A percentile compares a stretch with the other conserved stretches of the same genome.
These are phyloP conservation scores for Corythucha ciliata DNA, from an alignment of 2,888 invertebrate genomes.

Conservation along the genomic window DNA sequence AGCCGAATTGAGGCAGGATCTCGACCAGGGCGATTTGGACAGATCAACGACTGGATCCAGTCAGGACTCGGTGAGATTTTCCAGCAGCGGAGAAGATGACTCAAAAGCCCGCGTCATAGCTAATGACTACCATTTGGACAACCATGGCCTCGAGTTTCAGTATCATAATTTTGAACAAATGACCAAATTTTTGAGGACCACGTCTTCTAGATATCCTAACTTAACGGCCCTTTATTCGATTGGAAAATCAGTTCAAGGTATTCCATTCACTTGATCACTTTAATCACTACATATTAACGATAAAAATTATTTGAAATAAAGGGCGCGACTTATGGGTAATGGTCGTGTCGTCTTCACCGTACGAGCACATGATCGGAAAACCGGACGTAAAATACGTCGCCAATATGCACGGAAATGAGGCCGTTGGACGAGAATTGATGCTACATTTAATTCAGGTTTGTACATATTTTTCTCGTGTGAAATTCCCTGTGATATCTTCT, in stretches of 20 bases:
- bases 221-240: conserved; percentile 86
- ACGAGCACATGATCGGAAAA: conserved; percentile 85
- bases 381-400: conserved; percentile 98
- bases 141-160: conserved; percentile 70
- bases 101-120: too few species aligned
- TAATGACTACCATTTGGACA: too few species aligned
- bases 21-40: too few species aligned
- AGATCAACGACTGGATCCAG: too few species aligned
- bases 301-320: conserved; percentile 38
- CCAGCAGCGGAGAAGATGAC: too few species aligned
- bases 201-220: conserved; percentile 71
- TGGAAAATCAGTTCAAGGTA: conserved; percentile 87
- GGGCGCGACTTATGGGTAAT: conserved; percentile 90
- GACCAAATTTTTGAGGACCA: conserved; percentile 69
- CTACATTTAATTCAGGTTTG: conserved; percentile 77
- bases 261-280: too few species aligned
- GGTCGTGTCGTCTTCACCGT: conserved; percentile 81
- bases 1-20: too few species aligned
- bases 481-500: neutral
- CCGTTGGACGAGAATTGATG: conserved; percentile 88
- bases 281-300: too few species aligned
- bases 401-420: conserved; percentile 96
- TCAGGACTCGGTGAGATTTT: too few species aligned
- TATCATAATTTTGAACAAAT: conserved; percentile 80
- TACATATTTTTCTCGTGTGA: conserved; percentile 16